Evolutionary conservation across 2,888 invertebrate species (phyloP), one percentile per base, ranked within the genome.

Genomic region (Griposia aprilina): DNA sequence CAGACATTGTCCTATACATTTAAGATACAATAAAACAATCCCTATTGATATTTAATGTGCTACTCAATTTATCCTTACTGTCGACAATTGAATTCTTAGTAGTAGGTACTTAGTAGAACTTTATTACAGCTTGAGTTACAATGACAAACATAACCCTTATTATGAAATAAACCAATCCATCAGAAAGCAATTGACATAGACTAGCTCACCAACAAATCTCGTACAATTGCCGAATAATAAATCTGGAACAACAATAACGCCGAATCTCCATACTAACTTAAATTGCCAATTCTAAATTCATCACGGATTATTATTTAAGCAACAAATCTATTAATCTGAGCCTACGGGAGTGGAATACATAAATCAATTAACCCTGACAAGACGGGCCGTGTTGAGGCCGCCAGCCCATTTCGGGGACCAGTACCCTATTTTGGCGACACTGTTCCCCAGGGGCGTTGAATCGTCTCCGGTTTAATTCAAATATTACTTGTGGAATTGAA

Each of bases 401-500:
- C 91, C 90, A 90, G 93, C 94, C 94, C 93, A 94, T 94, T 95
- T 93, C 92, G 90, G 92, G 88, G 92, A 93, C 93, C 92, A 90
- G 90, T 90, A 93, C 91, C 93, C 93, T 91, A 93, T 94, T 95
- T 93, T 89, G 93, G 92, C 91, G 93, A 95, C 94, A 95, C 90
- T 90, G 91, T 90, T 91, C 90, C 93, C 92, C 89, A 88, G 89
- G 91, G 92, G 91, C 91, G 83, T 89, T 90, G 92, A 93, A 92
- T 94, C 95, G 94, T 93, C 95, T 94, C 92, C 91, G 90, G 93
- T 93, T 95, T 95, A 95, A 96, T 95, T 96, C 95, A 94, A 94
- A 96, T 96, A 96, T 96, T 95, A 95, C 95, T 96, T 94, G 95
- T 93, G 94, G 94, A 94, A 95, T 94, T 94, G 94, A 94, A 94